These are phyloP conservation scores for Crypturellus tataupa DNA, from an alignment of 2,797 vertebrate genomes.

Conservation along the genomic window DNA sequence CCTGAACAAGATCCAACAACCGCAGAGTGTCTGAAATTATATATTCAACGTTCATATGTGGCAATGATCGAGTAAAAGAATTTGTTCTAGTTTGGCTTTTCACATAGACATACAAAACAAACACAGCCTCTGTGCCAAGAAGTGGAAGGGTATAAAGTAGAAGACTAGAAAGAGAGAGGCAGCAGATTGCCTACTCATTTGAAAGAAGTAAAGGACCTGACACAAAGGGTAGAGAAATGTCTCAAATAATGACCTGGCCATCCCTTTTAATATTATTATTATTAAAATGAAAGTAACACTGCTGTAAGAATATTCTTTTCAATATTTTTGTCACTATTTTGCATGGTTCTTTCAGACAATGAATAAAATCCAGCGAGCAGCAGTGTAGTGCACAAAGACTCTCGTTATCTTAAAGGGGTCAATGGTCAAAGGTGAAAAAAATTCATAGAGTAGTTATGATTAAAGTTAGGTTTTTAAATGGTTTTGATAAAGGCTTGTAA, in stretches of 20 bases:
- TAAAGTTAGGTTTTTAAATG: constrained; percentile 64
- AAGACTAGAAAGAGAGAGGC: not conserved
- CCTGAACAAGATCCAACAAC: constrained; percentile 64
- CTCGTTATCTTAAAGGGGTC: constrained; percentile 26
- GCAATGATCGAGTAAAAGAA: constrained; percentile 56
- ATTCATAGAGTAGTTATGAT: constrained; percentile 58
- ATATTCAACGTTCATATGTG: constrained; percentile 51
- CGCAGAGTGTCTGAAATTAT: constrained; percentile 60
- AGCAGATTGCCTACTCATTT: not conserved
- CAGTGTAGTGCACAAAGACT: not conserved
- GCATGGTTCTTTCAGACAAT: not conserved
- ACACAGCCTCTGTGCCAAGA: constrained; percentile 47
- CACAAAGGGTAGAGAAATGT: not conserved
- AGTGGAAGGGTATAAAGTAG: not conserved
- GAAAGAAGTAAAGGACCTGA: not conserved
- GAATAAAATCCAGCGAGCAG: constrained; percentile 19
- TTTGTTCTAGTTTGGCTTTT: constrained; percentile 67
- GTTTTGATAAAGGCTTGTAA: constrained; percentile 72
- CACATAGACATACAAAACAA: constrained; percentile 57
- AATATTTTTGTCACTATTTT: not conserved
- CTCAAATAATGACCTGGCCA: not conserved
- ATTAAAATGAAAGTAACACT: constrained; percentile 25
- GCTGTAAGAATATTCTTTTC: not conserved
- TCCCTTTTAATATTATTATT: not conserved
- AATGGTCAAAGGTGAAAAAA: constrained; percentile 64